Conservation (phyloP, 2,888 invertebrate genomes). For the Ormia ochracea region DNA sequence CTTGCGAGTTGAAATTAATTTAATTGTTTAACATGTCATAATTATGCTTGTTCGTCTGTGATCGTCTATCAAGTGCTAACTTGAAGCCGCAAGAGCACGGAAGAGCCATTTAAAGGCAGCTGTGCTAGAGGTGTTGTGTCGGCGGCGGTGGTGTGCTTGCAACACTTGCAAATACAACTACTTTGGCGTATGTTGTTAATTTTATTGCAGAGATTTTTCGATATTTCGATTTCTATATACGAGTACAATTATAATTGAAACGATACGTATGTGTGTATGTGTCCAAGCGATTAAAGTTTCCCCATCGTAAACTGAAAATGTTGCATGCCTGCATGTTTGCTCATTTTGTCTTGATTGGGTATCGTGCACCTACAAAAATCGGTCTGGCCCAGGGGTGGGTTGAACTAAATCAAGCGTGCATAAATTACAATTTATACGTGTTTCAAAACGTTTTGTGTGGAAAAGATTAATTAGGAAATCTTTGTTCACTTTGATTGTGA, state of each 20-base stretch:
- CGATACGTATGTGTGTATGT: no score
- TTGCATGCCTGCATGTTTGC: constrained; percentile 37
- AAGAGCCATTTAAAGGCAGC: constrained; percentile 9
- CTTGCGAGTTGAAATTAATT: constrained; percentile 65
- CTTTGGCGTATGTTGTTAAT: constrained; percentile 5
- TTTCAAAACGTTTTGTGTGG: neutral
- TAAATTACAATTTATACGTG: neutral
- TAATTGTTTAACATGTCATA: constrained; percentile 70
- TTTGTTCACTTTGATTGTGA: no score
- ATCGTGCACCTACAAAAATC: constrained; percentile 50
- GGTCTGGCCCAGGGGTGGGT: constrained; percentile 16
- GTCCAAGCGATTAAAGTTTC: constrained; percentile 42
- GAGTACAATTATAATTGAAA: constrained; percentile 50
- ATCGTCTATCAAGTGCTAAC: constrained; percentile 7
- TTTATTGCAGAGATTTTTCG: constrained; percentile 17
- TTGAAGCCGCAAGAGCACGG: constrained; percentile 3
- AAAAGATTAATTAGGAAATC: no score
- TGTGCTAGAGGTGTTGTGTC: constrained; percentile 15
- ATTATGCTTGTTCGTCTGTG: constrained; percentile 48
- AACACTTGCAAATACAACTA: constrained; percentile 34
- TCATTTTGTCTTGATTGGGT: constrained; percentile 21
- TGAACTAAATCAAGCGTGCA: neutral
- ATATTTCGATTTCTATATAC: constrained; percentile 21
- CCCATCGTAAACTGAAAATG: constrained; percentile 32
- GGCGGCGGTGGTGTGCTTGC: constrained; percentile 19